Base-by-base conservation (phyloP, 2,113 vertebrate genomes). In the Rhabdornis inornatus region DNA sequence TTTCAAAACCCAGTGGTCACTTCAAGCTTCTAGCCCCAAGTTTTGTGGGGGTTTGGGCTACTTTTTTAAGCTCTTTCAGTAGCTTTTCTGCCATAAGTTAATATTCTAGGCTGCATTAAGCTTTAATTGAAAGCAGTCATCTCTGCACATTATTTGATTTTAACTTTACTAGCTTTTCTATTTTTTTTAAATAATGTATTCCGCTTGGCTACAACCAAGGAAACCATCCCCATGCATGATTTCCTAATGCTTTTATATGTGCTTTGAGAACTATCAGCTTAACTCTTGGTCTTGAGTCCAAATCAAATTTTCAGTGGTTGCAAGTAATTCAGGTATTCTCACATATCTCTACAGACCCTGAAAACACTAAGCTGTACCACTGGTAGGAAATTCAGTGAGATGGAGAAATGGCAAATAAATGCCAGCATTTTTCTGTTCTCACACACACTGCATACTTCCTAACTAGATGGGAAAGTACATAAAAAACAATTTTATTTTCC, bases 111-210 rank as follows among this genome's bases (percentile, higher is more conserved):
- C 39, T 94, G 83, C 80, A 87, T 70, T 79, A 85, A 74, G 44
- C 33, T 79, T 71, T 75, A 77, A 88, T 28, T 96, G 87, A 94
- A 96, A 90, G 45, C 66, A 76, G 28, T 64, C 63, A 63, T 69
- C 4, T n/a, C 39, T 61, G 61, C 53, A 90, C 63, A 79, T 93
- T 88, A 81, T 85, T 94, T 97, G 84, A 93, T 94, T 94, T 85
- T 90, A 94, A 76, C 64, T 92, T 93, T 15, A 69, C 13, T 42
- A 22, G 40, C 7, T 95, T 92, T 69, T 92, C 84, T 82, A 30
- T 52, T 85, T 88, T 76, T 72, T 79, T 53, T 4, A 79, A 86
- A n/a, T 63, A 88, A 39, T 50, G 57, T 59, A 30, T 83, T 90
- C 8, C 37, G 77, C 42, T 55, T 68, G 35, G 35, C 33, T 60